Percentiles rank a stretch among this genome's conserved stretches.
Conservation (phyloP, 2,888 invertebrate genomes). For the Torymus texanus region DNA sequence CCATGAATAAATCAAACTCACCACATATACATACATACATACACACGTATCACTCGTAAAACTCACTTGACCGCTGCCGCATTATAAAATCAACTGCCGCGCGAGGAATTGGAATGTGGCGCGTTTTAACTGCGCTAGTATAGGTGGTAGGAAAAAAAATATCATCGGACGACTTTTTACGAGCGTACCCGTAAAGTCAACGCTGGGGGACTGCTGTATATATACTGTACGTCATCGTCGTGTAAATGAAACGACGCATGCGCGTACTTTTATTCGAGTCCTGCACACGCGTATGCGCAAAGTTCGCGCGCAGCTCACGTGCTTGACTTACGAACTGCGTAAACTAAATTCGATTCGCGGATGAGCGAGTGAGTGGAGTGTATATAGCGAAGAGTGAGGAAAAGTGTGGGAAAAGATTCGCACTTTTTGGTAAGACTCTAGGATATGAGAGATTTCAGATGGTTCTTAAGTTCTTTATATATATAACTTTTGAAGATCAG, state of each 20-base stretch:
- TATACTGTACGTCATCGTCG: slow-evolving; percentile 3
- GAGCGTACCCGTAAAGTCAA: slow-evolving; percentile 35
- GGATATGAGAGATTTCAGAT: too few species aligned
- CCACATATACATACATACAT: too few species aligned
- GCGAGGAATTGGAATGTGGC: too few species aligned
- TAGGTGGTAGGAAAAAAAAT: not conserved
- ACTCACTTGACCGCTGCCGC: too few species aligned
- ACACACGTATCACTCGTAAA: too few species aligned
- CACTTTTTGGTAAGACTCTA: too few species aligned
- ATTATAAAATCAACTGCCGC: too few species aligned
- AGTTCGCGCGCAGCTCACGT: not conserved
- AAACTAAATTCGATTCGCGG: slow-evolving; percentile 37
- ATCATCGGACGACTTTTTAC: slow-evolving; percentile 33
- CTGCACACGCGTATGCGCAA: not conserved
- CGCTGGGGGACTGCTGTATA: not conserved
- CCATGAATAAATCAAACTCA: not conserved
- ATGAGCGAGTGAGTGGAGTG: too few species aligned
- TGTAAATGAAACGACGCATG: slow-evolving; percentile 34
- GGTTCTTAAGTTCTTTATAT: too few species aligned
- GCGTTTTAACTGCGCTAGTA: not conserved
- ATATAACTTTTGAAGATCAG: too few species aligned
- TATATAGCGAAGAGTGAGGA: too few species aligned
- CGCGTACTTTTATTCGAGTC: slow-evolving; percentile 27
- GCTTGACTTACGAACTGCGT: slow-evolving; percentile 43
- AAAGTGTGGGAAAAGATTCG: too few species aligned